Base-by-base conservation (phyloP, 2,797 vertebrate genomes). In the Chelmon rostratus region DNA sequence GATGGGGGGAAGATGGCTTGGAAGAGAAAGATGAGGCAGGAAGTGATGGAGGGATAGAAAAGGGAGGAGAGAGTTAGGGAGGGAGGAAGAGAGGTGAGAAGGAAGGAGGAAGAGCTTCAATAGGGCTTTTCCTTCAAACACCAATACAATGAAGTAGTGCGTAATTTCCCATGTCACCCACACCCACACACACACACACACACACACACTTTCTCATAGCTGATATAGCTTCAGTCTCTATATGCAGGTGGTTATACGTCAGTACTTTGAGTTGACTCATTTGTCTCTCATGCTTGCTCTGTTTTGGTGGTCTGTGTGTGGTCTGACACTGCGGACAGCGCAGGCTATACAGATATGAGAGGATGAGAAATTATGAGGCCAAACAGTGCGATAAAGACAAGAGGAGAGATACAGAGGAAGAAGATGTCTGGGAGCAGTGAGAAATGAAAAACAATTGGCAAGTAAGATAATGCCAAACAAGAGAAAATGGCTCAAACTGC, bases 121-220 rank as follows among this genome's bases (percentile, higher is more conserved):
- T 93, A 88, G 93, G 88, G 88, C 91, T 92, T 94, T 95, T 95
- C 94, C 93, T 93, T 91, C 85, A 88, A 91, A 90, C 92, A 92
- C 88, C 92, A 93, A 89, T 93, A 94, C 93, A 94, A 95, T 94
- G 94, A 94, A 93, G 86, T 88, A 91, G 89, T 94, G 92, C 91
- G 92, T 94, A 92, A 95, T 95, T 94, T 95, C 94, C 93, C 87
- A 91, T 92, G 88, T 82, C 50, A 65, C 84, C 78, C 81, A 61
- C 77, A 77, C 77, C 65, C 78, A 71, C 79, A 23, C 75, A 23
- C 62, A 38, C 68, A 62, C 78, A 63, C 67, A 68, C 67, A 66
- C 57, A 31, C 76, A 77, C 66, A 83, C 57, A 73, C 65, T 75
- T 89, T 91, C 67, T 89, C 91, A 86, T 81, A 77, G 63, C 44